Conservation (phyloP, 1,140 invertebrate genomes). For the Lasioglossum baleicum region DNA sequence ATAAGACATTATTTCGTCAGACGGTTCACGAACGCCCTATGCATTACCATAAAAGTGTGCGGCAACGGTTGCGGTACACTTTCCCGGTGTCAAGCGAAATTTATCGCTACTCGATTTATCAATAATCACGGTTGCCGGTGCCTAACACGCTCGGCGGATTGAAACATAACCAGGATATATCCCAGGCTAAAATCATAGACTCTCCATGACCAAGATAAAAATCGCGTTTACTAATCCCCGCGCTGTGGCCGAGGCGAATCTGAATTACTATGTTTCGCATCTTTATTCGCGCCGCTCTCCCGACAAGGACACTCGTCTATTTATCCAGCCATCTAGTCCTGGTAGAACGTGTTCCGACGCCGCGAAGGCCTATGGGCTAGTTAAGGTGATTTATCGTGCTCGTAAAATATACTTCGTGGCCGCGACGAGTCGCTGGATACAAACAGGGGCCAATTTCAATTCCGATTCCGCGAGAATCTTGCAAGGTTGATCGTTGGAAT, state of each 20-base stretch:
- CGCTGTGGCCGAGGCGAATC: slow-evolving; percentile 34
- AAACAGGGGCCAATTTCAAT: slow-evolving; percentile 17
- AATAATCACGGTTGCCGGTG: background rate
- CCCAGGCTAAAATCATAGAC: background rate
- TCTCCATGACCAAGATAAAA: background rate
- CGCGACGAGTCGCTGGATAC: slow-evolving; percentile 9
- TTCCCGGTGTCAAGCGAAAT: slow-evolving; percentile 2
- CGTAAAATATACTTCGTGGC: slow-evolving; percentile 48
- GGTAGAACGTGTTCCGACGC: slow-evolving; percentile 50
- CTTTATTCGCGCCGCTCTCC: slow-evolving; percentile 39
- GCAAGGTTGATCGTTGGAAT: no score
- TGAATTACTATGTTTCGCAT: slow-evolving; percentile 34
- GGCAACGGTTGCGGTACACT: background rate
- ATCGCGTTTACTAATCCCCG: slow-evolving; percentile 8
- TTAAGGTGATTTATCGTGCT: slow-evolving; percentile 52
- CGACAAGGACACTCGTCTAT: slow-evolving; percentile 49
- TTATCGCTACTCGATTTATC: slow-evolving; percentile 4
- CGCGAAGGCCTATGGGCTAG: slow-evolving; percentile 35
- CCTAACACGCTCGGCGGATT: background rate
- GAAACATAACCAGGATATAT: background rate
- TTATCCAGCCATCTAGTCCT: slow-evolving; percentile 50
- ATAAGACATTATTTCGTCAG: no score
- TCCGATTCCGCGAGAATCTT: background rate
- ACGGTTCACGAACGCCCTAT: background rate
- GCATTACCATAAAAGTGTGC: background rate